Conservation (phyloP, 1,140 invertebrate species). For the Aradophagus sp. region DNA sequence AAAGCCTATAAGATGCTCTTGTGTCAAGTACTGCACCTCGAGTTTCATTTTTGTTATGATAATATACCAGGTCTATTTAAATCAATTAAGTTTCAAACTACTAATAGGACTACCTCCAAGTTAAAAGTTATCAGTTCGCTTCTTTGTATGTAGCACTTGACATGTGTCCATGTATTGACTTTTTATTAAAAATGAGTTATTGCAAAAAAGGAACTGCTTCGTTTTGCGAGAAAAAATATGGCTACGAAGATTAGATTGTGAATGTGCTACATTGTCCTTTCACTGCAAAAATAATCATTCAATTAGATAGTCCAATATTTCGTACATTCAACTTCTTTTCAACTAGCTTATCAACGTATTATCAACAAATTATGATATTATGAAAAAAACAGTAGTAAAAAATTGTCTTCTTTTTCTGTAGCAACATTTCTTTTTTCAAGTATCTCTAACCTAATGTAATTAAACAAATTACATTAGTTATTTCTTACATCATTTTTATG, state of each 20-base stretch:
- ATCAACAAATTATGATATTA: too few species aligned
- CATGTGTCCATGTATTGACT: slow-evolving; percentile 4
- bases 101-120: slow-evolving; percentile 1
- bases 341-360: too few species aligned
- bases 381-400: too few species aligned
- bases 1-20: slow-evolving; percentile 89
- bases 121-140: slow-evolving; percentile 7
- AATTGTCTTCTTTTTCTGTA: too few species aligned
- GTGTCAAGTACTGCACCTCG: slow-evolving; percentile 83
- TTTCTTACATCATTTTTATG: too few species aligned
- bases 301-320: too few species aligned
- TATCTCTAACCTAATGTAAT: too few species aligned
- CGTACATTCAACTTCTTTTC: too few species aligned
- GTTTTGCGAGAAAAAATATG: slow-evolving; percentile 17
- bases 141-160: slow-evolving; percentile 8
- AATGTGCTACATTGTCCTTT: slow-evolving; percentile 47
- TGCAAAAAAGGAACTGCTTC: slow-evolving; percentile 28
- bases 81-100: slow-evolving; percentile 8
- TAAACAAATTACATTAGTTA: too few species aligned
- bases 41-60: slow-evolving; percentile 70
- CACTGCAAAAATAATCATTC: too few species aligned
- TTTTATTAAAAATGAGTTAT: slow-evolving; percentile 11
- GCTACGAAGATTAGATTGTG: slow-evolving; percentile 14
- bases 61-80: slow-evolving; percentile 1
- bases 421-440: too few species aligned